These are phyloP conservation scores for Argya squamiceps DNA, from an alignment of 2,797 vertebrate genomes.

Conservation along the genomic window DNA sequence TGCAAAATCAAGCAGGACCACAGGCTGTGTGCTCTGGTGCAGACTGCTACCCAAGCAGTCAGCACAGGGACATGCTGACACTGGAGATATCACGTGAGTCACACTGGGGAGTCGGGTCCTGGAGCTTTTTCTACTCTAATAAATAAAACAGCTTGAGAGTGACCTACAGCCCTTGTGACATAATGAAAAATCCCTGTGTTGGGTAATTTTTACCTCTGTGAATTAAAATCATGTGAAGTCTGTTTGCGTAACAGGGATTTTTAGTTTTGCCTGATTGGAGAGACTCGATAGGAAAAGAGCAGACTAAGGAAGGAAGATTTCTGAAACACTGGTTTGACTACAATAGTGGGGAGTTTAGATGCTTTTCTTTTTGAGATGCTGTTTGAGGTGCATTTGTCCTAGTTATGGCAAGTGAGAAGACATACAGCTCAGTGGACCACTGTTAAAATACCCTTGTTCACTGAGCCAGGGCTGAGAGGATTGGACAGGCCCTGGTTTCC, in stretches of 20 bases:
- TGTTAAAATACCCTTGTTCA: neutral
- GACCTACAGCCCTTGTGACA: conserved; percentile 8
- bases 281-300: neutral
- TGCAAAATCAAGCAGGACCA: neutral
- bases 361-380: neutral
- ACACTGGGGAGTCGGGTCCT: neutral
- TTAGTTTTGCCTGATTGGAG: conserved; percentile 21
- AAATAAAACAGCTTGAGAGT: neutral
- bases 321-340: neutral
- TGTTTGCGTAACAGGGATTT: neutral
- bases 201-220: neutral
- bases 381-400: neutral
- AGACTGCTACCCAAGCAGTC: neutral
- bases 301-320: neutral
- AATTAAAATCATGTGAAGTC: conserved; percentile 23
- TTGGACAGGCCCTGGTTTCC: neutral
- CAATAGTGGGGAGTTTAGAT: neutral
- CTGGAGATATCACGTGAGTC: neutral
- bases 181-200: neutral
- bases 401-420: neutral
- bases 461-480: rapidly evolving
- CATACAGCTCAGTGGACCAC: neutral
- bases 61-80: neutral
- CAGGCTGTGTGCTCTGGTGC: neutral
- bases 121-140: neutral